Evolutionary conservation across 2,113 vertebrate genomes (phyloP).

Genomic region (Cyprinodon variegatus): DNA sequence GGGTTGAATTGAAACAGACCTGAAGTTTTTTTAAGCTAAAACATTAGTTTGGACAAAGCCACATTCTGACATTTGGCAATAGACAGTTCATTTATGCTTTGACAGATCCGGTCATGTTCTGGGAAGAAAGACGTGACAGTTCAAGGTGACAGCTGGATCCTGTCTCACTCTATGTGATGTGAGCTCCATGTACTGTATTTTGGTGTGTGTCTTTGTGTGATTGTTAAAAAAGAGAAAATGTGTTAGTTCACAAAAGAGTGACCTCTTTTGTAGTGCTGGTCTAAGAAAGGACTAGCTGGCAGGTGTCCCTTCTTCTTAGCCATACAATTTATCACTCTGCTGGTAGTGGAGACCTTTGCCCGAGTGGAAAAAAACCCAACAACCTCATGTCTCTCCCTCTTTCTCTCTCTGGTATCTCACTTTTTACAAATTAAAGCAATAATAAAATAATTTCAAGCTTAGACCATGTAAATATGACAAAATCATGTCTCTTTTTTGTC

Average conservation of each 20-base stretch:
- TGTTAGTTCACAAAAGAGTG: constrained; percentile 30
- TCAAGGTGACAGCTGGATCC: constrained; percentile 67
- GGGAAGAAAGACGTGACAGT: constrained; percentile 68
- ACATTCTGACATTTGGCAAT: constrained; percentile 30
- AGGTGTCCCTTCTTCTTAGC: constrained; percentile 78
- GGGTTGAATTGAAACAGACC: background rate
- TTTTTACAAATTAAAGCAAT: constrained; percentile 9
- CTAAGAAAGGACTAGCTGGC: constrained; percentile 63
- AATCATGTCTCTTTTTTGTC: constrained; percentile 6
- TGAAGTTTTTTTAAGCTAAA: background rate
- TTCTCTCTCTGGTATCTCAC: background rate
- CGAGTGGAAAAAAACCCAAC: constrained; percentile 49
- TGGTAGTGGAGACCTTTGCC: constrained; percentile 67
- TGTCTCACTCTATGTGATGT: constrained; percentile 47
- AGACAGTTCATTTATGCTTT: constrained; percentile 63
- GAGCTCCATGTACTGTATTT: constrained; percentile 37
- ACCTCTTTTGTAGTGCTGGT: constrained; percentile 41
- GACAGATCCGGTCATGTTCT: constrained; percentile 60
- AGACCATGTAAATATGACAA: constrained; percentile 12
- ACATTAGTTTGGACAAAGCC: constrained; percentile 4
- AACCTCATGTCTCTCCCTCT: constrained; percentile 1
- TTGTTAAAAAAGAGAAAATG: constrained; percentile 1
- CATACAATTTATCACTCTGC: constrained; percentile 79
- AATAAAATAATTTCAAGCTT: constrained; percentile 27
- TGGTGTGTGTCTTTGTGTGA: constrained; percentile 14